Evolutionary conservation across 2,113 vertebrate species (phyloP).

Genomic region (Neoarius graeffei): DNA sequence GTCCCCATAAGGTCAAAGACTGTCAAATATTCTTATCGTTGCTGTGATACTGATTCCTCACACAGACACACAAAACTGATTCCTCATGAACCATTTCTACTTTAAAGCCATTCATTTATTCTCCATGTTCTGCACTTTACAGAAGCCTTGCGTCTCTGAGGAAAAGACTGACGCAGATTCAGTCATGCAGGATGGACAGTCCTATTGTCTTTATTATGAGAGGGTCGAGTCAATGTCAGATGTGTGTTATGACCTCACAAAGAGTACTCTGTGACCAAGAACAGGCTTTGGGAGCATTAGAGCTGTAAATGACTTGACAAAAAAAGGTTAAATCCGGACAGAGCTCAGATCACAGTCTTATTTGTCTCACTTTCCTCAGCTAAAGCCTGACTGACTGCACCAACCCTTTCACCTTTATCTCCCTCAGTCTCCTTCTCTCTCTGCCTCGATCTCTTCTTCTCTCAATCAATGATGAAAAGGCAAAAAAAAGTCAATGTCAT

Average conservation of each 20-base stretch:
- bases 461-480: not conserved
- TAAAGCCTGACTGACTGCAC: not conserved
- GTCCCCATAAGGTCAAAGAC: too few relatives aligned
- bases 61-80: too few relatives aligned
- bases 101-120: not conserved
- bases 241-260: slow-evolving; percentile 1
- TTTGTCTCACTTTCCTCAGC: not conserved
- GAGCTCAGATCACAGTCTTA: not conserved
- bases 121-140: not conserved
- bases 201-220: not conserved
- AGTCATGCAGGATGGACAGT: slow-evolving; percentile 2
- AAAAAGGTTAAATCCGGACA: not conserved
- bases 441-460: not conserved
- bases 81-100: not conserved
- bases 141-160: not conserved
- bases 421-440: not conserved
- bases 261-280: not conserved
- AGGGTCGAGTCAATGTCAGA: not conserved
- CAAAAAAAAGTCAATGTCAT: not conserved
- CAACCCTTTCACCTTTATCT: not conserved
- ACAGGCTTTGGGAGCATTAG: not conserved
- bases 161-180: not conserved
- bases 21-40: too few relatives aligned
- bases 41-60: too few relatives aligned
- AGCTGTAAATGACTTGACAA: not conserved